phyloP scores from a whole-genome alignment of 2,888 invertebrate species.

The Volucella inanis region DNA sequence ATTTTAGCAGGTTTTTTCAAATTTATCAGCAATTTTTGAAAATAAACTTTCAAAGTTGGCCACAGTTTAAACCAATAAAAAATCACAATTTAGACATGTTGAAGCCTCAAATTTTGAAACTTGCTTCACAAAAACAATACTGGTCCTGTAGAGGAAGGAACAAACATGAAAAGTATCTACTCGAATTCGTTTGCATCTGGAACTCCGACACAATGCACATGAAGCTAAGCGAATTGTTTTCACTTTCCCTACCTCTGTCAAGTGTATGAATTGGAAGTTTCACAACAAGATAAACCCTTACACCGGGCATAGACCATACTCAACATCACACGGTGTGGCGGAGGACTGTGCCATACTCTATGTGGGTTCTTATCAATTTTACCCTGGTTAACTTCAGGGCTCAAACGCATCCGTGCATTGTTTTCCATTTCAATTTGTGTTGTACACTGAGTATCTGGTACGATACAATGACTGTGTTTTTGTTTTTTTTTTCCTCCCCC shows the following conservation, averaged over 20 bases:
- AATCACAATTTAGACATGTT: no score
- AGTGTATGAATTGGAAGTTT: constrained; percentile 34
- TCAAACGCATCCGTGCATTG: constrained; percentile 54
- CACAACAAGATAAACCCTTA: constrained; percentile 54
- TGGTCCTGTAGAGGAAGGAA: no score
- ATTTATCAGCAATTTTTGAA: no score
- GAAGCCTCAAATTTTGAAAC: no score
- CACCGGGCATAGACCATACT: neutral
- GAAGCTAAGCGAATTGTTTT: constrained; percentile 44
- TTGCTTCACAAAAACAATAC: no score
- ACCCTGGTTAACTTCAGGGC: constrained; percentile 55
- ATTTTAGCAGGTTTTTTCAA: no score
- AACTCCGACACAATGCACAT: constrained; percentile 28
- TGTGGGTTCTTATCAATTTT: constrained; percentile 64
- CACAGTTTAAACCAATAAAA: no score
- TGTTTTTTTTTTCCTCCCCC: constrained; percentile 5
- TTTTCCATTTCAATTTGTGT: constrained; percentile 65
- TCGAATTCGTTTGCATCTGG: neutral
- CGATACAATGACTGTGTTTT: no score
- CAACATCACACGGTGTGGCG: neutral
- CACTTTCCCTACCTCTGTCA: constrained; percentile 50
- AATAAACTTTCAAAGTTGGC: no score
- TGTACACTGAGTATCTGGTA: neutral
- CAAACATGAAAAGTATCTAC: neutral
- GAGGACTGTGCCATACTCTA: neutral